Percentiles rank a stretch among this genome's conserved stretches.
phyloP scores from a whole-genome alignment of 2,888 invertebrate genomes.

The Tiphia femorata region DNA sequence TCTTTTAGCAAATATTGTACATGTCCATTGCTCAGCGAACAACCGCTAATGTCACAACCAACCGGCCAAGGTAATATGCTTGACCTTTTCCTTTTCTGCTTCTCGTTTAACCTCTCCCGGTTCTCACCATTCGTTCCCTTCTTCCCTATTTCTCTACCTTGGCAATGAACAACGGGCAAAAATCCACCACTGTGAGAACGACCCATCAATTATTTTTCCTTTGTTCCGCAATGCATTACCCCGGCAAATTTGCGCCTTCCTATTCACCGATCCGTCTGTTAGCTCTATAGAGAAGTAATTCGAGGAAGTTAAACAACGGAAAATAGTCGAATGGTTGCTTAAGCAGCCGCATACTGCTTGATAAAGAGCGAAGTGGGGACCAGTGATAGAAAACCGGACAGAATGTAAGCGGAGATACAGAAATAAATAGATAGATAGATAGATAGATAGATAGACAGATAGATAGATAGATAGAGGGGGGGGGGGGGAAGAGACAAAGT shows the following conservation, averaged over 20 bases:
- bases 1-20: too few relatives aligned
- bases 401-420: not conserved
- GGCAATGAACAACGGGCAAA: constrained; percentile 1
- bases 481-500: too few relatives aligned
- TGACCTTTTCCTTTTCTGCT: too few relatives aligned
- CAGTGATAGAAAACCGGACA: not conserved
- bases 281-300: not conserved
- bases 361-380: not conserved
- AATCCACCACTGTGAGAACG: not conserved
- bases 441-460: too few relatives aligned
- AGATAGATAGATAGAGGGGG: too few relatives aligned
- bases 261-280: not conserved
- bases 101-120: not conserved
- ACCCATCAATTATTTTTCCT: constrained; percentile 1
- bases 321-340: not conserved
- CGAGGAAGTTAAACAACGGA: not conserved
- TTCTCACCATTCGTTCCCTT: not conserved
- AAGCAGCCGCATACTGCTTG: too few relatives aligned
- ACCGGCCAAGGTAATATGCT: too few relatives aligned
- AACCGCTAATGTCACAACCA: too few relatives aligned
- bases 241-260: not conserved
- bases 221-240: not conserved
- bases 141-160: not conserved
- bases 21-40: too few relatives aligned
- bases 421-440: too few relatives aligned